A percentile compares a stretch with the other conserved stretches of the same genome.
Evolutionary conservation across 1,140 invertebrate genomes (phyloP).

Genomic region (Achroia grisella): DNA sequence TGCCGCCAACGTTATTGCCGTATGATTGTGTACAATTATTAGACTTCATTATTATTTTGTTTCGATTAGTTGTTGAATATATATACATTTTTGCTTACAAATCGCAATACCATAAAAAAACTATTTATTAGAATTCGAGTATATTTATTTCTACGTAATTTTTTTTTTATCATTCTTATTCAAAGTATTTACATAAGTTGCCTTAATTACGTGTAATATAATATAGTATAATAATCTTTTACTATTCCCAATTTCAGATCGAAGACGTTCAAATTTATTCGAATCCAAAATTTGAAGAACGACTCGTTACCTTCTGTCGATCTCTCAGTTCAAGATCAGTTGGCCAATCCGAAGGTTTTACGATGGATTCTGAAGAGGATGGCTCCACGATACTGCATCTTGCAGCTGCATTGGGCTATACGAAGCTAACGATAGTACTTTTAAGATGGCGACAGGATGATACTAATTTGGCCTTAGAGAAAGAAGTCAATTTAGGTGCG

Average conservation of each 20-base stretch:
- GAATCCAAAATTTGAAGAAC: slow-evolving; percentile 86
- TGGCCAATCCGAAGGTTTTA: slow-evolving; percentile 53
- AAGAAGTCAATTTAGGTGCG: slow-evolving; percentile 92
- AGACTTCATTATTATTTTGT: no score
- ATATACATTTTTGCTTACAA: no score
- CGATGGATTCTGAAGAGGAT: slow-evolving; percentile 69
- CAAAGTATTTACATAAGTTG: background rate
- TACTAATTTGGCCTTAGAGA: slow-evolving; percentile 88
- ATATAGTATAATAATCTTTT: slow-evolving; percentile 4
- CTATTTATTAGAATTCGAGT: background rate
- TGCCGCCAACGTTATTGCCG: no score
- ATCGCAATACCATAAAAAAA: no score
- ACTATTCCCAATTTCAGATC: slow-evolving; percentile 59
- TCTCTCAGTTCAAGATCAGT: slow-evolving; percentile 75
- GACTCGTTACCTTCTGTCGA: slow-evolving; percentile 87
- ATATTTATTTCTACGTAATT: background rate
- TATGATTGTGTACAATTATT: no score
- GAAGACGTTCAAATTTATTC: slow-evolving; percentile 78
- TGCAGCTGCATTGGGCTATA: slow-evolving; percentile 90
- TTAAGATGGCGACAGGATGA: slow-evolving; percentile 92
- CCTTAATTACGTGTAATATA: slow-evolving; percentile 1
- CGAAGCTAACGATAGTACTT: slow-evolving; percentile 85
- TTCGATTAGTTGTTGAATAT: no score
- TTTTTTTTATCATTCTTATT: no score
- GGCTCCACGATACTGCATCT: slow-evolving; percentile 92